phyloP scores from a whole-genome alignment of 1,140 invertebrate genomes.

The Drusus annulatus region DNA sequence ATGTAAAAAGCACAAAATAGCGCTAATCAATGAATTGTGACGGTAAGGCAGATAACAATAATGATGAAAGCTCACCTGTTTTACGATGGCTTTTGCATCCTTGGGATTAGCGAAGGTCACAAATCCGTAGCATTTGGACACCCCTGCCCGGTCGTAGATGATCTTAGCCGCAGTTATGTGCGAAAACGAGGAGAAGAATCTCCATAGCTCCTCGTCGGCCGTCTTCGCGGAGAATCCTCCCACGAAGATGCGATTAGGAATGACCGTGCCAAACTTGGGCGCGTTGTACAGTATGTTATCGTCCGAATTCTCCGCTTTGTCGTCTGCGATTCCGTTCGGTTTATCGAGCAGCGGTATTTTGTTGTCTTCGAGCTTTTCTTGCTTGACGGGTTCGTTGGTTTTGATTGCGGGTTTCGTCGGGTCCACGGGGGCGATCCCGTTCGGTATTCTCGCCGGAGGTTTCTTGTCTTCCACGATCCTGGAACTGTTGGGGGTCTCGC shows the following conservation, averaged over 20 bases:
- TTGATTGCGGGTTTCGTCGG: constrained; percentile 28
- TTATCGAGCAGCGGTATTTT: constrained; percentile 46
- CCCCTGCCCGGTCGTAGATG: constrained; percentile 92
- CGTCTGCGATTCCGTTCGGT: constrained; percentile 8
- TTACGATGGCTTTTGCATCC: constrained; percentile 69
- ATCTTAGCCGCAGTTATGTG: constrained; percentile 95
- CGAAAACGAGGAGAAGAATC: constrained; percentile 89
- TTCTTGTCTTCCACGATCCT: constrained; percentile 55
- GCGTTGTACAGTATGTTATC: constrained; percentile 72
- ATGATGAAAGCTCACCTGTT: constrained; percentile 67
- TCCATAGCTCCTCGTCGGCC: constrained; percentile 86
- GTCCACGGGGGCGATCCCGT: constrained; percentile 36
- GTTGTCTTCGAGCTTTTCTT: constrained; percentile 63
- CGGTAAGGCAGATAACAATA: no score
- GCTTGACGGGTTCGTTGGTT: constrained; percentile 52
- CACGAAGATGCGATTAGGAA: constrained; percentile 96
- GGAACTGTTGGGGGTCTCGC: constrained; percentile 53
- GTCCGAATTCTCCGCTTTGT: constrained; percentile 61
- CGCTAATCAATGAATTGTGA: no score
- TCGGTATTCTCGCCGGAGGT: constrained; percentile 37
- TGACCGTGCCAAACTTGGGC: constrained; percentile 84
- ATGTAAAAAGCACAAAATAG: no score
- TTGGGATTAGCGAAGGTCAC: constrained; percentile 86
- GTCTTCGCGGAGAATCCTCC: constrained; percentile 92
- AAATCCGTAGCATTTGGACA: constrained; percentile 96